phyloP scores from a whole-genome alignment of 2,113 vertebrate genomes.

The Bubalus kerabau region DNA sequence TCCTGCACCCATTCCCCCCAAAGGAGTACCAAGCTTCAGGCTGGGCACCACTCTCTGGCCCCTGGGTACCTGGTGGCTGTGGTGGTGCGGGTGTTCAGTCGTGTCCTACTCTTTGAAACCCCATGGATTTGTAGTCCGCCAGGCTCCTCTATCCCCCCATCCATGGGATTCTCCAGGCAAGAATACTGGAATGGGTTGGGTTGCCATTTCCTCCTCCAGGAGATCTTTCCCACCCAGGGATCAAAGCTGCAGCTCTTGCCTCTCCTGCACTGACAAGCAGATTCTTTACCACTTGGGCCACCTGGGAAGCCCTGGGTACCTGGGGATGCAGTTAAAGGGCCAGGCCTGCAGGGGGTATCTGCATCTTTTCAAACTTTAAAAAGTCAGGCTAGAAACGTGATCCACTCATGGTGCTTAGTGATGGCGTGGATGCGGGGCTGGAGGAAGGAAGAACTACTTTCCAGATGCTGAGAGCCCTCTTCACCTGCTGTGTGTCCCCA shows the following conservation, averaged over 20 bases:
- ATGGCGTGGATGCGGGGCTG: neutral
- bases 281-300: neutral
- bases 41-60: neutral
- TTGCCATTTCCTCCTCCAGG: neutral
- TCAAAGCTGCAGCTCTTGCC: neutral
- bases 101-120: neutral
- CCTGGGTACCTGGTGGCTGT: neutral
- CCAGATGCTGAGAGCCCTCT: neutral
- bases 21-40: neutral
- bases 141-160: neutral
- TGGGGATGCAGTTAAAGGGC: neutral
- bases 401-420: accelerated
- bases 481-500: neutral
- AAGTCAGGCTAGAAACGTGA: neutral
- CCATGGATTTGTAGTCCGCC: neutral
- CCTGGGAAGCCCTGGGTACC: neutral
- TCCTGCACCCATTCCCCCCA: neutral
- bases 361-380: neutral
- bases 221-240: neutral
- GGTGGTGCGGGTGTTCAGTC: neutral
- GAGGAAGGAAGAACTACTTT: neutral
- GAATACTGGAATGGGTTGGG: neutral
- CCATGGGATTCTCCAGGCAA: neutral
- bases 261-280: neutral
- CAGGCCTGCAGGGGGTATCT: neutral